Percentiles rank a stretch among this genome's conserved stretches.
Conservation (phyloP, 2,113 vertebrate species). For the Electrona antarctica region DNA sequence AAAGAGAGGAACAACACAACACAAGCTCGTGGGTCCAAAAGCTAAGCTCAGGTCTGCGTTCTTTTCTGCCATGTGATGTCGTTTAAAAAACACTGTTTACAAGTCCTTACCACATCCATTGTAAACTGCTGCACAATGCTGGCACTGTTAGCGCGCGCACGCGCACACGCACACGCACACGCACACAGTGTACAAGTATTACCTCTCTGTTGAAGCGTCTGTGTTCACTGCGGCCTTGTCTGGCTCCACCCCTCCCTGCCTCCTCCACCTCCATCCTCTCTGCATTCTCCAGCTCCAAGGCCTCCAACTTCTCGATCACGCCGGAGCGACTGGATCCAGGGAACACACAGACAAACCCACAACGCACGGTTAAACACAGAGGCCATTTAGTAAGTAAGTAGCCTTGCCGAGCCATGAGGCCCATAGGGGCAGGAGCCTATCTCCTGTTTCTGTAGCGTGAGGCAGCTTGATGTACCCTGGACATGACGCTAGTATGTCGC, state of each 20-base stretch:
- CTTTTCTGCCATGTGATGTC: constrained; percentile 20
- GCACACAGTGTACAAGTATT: constrained; percentile 16
- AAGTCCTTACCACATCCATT: background rate
- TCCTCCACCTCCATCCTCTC: constrained; percentile 83
- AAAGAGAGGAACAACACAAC: background rate
- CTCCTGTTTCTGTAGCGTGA: no score
- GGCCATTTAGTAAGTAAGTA: background rate
- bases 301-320: constrained; percentile 85
- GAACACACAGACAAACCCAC: constrained; percentile 16
- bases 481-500: no score
- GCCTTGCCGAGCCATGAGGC: background rate
- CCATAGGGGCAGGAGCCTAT: no score
- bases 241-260: constrained; percentile 45
- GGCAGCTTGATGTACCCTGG: no score
- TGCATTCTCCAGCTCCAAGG: constrained; percentile 81
- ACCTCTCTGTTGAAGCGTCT: constrained; percentile 79
- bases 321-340: constrained; percentile 71
- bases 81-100: constrained; percentile 29
- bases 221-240: constrained; percentile 80
- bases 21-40: background rate
- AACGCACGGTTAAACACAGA: background rate
- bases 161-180: background rate
- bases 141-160: constrained; percentile 7
- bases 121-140: constrained; percentile 27
- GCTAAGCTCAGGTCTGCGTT: constrained; percentile 15